phyloP scores from a whole-genome alignment of 2,113 vertebrate species.

The Boulengeromyrus knoepffleri region DNA sequence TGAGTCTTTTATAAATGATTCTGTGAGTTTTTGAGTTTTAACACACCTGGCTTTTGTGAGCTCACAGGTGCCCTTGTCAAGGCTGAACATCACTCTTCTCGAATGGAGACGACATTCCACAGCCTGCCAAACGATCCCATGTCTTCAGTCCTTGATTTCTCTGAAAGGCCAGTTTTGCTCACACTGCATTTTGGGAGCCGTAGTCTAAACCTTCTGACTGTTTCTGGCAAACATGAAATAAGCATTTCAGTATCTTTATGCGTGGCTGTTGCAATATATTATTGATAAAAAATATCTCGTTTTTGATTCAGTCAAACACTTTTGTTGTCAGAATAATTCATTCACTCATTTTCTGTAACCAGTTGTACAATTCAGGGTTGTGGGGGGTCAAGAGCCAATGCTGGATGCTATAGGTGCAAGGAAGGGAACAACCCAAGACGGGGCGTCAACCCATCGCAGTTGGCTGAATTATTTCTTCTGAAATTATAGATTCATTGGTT shows the following conservation, averaged over 20 bases:
- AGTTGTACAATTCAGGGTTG: background rate
- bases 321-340: background rate
- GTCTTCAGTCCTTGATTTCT: background rate
- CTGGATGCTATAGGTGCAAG: background rate
- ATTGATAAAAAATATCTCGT: background rate
- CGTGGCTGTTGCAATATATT: background rate
- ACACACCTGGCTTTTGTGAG: background rate
- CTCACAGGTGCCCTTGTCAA: background rate
- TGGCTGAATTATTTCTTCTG: background rate
- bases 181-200: background rate
- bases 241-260: background rate
- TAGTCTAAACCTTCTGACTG: background rate
- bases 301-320: background rate
- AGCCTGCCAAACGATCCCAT: background rate
- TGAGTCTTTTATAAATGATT: background rate
- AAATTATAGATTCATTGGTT: background rate
- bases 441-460: background rate
- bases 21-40: background rate
- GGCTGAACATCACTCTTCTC: background rate
- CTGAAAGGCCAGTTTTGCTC: background rate
- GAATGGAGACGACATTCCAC: background rate
- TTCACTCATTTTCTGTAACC: background rate
- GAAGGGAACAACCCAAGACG: background rate
- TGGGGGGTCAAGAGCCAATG: background rate
- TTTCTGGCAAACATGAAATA: background rate